Percentiles rank a stretch among this genome's conserved stretches.
Conservation (phyloP, 2,113 vertebrate genomes). For the Lagopus muta region DNA sequence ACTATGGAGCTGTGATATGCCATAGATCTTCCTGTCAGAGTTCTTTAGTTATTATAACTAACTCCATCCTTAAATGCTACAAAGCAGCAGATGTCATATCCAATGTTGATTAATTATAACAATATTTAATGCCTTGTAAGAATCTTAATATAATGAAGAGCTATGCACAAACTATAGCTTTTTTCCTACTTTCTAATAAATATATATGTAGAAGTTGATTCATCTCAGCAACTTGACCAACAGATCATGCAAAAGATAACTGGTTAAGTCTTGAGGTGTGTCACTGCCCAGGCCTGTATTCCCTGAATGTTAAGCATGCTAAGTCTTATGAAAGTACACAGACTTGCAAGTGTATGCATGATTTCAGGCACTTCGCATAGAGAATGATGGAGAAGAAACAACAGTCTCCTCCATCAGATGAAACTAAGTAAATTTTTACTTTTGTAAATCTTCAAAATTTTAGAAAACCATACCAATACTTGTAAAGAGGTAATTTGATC, state of each 20-base stretch:
- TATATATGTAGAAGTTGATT: not conserved
- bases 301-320: not conserved
- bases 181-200: not conserved
- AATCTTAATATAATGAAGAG: not conserved
- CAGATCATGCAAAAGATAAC: not conserved
- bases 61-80: not conserved
- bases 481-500: not conserved
- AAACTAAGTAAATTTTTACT: not conserved
- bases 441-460: not conserved
- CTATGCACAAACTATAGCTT: not conserved
- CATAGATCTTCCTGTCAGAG: not conserved
- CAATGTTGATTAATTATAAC: not conserved
- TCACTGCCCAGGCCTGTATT: accelerated
- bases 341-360: not conserved
- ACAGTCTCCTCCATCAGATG: not conserved
- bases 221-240: not conserved
- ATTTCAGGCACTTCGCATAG: not conserved
- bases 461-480: not conserved
- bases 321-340: accelerated
- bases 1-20: not conserved
- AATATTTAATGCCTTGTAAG: not conserved
- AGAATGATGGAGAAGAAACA: not conserved
- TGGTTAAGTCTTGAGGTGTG: not conserved
- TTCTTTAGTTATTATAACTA: not conserved
- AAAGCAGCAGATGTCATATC: not conserved